Conservation (phyloP, 2,888 invertebrate genomes). For the Oasisia sp. region DNA sequence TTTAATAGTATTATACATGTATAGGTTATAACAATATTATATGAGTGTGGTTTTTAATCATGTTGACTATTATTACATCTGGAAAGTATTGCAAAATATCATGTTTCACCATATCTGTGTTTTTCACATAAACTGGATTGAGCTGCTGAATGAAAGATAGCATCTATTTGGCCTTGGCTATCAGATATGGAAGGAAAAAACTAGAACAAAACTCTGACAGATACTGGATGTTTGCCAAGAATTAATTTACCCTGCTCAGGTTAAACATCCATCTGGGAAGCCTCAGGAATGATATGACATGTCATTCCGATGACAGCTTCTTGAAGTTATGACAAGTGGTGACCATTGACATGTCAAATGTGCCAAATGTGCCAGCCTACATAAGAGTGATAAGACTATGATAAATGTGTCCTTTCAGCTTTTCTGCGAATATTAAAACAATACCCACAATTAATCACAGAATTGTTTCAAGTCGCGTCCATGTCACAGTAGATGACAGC, state of each 20-base stretch:
- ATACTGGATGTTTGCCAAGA: background rate
- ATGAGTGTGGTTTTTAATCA: background rate
- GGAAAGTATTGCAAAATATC: background rate
- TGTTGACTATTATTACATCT: background rate
- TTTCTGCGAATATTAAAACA: background rate
- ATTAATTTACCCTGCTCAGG: background rate
- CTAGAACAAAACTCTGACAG: background rate
- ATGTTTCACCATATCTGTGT: background rate
- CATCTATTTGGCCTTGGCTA: background rate
- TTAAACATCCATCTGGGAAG: background rate
- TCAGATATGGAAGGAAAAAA: background rate
- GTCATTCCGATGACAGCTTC: background rate
- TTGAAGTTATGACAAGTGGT: background rate
- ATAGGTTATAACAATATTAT: background rate
- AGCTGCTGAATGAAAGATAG: background rate
- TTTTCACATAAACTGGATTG: background rate
- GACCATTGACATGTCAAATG: background rate
- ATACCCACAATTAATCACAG: background rate
- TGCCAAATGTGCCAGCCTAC: background rate
- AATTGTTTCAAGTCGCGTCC: background rate
- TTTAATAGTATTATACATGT: background rate
- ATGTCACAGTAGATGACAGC: background rate
- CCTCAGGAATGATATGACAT: background rate
- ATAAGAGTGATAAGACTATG: background rate
- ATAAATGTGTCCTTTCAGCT: background rate